These are phyloP conservation scores for Chelonus insularis DNA, from an alignment of 1,140 invertebrate genomes.

Conservation along the genomic window DNA sequence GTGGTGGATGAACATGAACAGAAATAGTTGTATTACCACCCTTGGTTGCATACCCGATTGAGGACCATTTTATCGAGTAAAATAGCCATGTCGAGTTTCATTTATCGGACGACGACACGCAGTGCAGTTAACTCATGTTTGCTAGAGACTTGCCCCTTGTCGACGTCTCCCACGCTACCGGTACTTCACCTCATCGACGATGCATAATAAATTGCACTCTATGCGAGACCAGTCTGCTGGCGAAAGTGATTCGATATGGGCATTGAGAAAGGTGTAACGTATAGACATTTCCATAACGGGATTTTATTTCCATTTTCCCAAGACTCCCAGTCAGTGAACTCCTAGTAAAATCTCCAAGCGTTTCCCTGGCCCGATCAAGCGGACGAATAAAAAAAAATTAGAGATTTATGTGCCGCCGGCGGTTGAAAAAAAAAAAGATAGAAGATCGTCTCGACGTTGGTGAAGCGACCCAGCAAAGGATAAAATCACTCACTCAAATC, in stretches of 20 bases:
- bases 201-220: constrained; percentile 25
- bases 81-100: background rate
- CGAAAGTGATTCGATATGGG: constrained; percentile 34
- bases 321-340: constrained; percentile 3
- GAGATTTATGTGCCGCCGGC: constrained; percentile 33
- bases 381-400: constrained; percentile 23
- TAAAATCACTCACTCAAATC: constrained; percentile 25
- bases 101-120: constrained; percentile 26
- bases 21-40: too few species aligned
- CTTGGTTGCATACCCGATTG: background rate
- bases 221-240: constrained; percentile 14
- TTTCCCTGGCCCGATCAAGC: background rate
- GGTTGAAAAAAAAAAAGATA: constrained; percentile 5
- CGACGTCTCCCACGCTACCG: background rate
- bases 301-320: constrained; percentile 45
- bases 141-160: background rate
- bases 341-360: constrained; percentile 15
- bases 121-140: constrained; percentile 23
- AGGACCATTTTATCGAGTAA: constrained; percentile 1
- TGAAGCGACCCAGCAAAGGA: background rate
- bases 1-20: too few species aligned
- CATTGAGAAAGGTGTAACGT: constrained; percentile 26
- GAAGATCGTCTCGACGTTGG: constrained; percentile 10
- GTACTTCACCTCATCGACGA: constrained; percentile 19
- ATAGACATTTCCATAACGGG: constrained; percentile 43